These are phyloP conservation scores for Diarsia mendica DNA, from an alignment of 2,888 invertebrate genomes.

Conservation along the genomic window DNA sequence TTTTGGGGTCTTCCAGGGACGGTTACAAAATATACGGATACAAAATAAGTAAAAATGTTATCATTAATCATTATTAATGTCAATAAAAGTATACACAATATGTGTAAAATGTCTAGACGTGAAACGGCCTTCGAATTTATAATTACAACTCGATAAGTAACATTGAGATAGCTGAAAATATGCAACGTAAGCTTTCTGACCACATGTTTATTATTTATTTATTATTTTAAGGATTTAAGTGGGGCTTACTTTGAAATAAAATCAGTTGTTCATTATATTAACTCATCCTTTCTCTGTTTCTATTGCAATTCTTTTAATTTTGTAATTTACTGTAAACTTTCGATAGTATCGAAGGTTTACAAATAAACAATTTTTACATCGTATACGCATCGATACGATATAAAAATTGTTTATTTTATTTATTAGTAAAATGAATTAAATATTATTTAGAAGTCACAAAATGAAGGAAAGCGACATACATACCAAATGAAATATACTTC, in stretches of 20 bases:
- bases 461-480: neutral
- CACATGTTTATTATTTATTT: neutral
- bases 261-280: neutral
- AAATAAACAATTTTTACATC: no score
- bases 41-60: neutral
- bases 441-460: neutral
- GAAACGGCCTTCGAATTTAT: neutral
- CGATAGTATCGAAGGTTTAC: no score
- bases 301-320: no score
- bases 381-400: no score
- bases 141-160: no score
- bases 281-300: no score
- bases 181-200: neutral
- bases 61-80: neutral
- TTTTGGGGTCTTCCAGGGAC: no score
- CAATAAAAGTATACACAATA: neutral
- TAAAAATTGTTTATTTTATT: no score
- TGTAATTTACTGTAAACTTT: no score
- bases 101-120: constrained; percentile 9
- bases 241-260: neutral
- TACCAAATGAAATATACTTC: neutral
- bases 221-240: neutral
- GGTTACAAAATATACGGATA: neutral
- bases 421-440: neutral
- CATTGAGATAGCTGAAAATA: constrained; percentile 5